Base-by-base conservation (phyloP, 2,113 vertebrate species). In the Pelodiscus sinensis region DNA sequence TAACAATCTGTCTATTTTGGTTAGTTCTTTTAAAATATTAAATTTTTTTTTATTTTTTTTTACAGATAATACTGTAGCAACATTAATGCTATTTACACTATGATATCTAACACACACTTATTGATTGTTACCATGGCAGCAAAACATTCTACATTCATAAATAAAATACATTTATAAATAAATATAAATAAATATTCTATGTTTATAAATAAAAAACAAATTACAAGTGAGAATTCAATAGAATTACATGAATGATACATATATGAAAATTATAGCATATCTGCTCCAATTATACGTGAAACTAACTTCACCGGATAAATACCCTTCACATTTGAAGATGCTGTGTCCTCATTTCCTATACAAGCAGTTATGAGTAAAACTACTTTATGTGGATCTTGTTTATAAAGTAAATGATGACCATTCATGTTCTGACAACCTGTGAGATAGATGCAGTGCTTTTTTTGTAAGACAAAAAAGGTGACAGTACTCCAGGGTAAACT, bases 21-120 rank as follows among this genome's bases (percentile, higher is more conserved):
- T 82, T 83, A 90, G 21, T n/a, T 92, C 96, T 92, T 87, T 71
- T 68, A 68, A 80, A 89, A 94, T 35, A 57, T 92, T 90, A 5
- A 78, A 73, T 90, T 95, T 92, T 19, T 21, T 2, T 92, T 94
- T 54, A 12, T 5, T 35, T 54, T 89, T 82, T 92, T 51, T 81
- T 54, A 77, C 7, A 87, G 27, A 83, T 6, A 68, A 68, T 68
- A 68, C 62, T n/a, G 27, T 10, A 68, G 31, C 9, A 68, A 68
- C 62, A 68, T n/a, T 29, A 68, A 68, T 16, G 44, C 31, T n/a
- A 65, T 31, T 65, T 27, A 35, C 55, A 25, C 2, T 19, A n/a
- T 0, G 1, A 6, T 77, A 81, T 56, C 81, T 82, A 35, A 90
- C 81, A 55, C 15, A 77, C n/a, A 56, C 83, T 75, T 4, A 81